Base-by-base conservation (phyloP, 2,888 invertebrate genomes). In the Oxytorus armatus region DNA sequence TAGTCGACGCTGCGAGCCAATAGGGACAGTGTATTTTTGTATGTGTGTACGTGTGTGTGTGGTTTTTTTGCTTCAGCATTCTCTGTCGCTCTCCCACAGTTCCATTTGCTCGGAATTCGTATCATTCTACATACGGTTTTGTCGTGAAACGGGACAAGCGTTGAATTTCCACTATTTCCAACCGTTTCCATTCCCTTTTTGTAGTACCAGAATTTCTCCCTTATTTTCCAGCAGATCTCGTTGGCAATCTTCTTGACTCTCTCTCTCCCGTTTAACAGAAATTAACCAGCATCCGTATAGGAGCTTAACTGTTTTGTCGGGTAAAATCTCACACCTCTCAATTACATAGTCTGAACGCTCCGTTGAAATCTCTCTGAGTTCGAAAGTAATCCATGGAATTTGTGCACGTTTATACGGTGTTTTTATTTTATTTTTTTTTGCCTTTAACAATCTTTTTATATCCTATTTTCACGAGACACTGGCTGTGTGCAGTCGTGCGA, bases 271-370 rank as follows among this genome's bases (percentile, higher is more conserved):
- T 36, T 25, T 47, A 61, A 53, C 49, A 23, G 23, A 73, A n/a
- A 61, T 51, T n/a, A 61, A 63, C 16, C 61, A 16, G n/a, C 51
- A 42, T 16, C 14, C 51, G 51, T 23, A 23, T 21, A 23, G 8
- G 10, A 2, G 44, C 21, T 70, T 5, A 57, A 57, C 69, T 44
- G 29, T 42, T 63, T 51, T 16, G 36, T 51, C 72, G 8, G 18
- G 11, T n/a, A n/a, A 61, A 63, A 49, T 51, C 42, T 61, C 51
- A 39, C 72, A 73, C 72, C 51, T 51, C 39, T 73, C 61, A 59
- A 72, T 72, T 59, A 73, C 51, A 42, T 63, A 51, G 25, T 63
- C 72, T 49, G 29, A 39, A 53, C 14, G 1, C 44, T 44, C 44
- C 3, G 3, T 44, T 14, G n/a, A n/a, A n/a, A n/a, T 44, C 53